Evolutionary conservation across 2,888 invertebrate genomes (phyloP).

Genomic region (Punctoribates punctum): DNA sequence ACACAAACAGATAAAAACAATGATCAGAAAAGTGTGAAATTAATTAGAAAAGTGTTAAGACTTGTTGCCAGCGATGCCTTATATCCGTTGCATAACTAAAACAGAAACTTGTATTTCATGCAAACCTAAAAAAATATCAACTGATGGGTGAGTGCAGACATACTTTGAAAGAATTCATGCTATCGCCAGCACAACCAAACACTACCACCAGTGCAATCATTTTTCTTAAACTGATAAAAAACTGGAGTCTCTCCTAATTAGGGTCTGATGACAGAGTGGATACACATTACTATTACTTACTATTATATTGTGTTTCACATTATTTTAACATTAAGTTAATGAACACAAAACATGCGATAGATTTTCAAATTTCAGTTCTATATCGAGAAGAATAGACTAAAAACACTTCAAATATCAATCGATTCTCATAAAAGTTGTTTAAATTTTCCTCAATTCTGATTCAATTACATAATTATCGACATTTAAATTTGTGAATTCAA

Average conservation of each 20-base stretch:
- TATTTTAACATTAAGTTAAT: constrained; percentile 6
- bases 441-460: constrained; percentile 19
- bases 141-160: background rate
- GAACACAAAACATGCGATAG: constrained; percentile 19
- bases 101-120: constrained; percentile 2
- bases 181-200: background rate
- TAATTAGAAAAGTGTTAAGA: constrained; percentile 22
- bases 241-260: background rate
- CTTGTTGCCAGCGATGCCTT: constrained; percentile 25
- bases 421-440: background rate
- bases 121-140: background rate
- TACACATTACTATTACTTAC: background rate
- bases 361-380: background rate
- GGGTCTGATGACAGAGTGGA: background rate
- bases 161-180: background rate
- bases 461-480: constrained; percentile 16
- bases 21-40: constrained; percentile 40
- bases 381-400: background rate
- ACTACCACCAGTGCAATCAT: background rate
- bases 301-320: background rate
- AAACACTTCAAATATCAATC: background rate
- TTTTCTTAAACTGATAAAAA: background rate
- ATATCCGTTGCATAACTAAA: background rate
- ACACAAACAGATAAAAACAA: constrained; percentile 41
- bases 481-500: constrained; percentile 1